Evolutionary conservation across 1,140 invertebrate species (phyloP).

Genomic region (Sycophaga agraensis): DNA sequence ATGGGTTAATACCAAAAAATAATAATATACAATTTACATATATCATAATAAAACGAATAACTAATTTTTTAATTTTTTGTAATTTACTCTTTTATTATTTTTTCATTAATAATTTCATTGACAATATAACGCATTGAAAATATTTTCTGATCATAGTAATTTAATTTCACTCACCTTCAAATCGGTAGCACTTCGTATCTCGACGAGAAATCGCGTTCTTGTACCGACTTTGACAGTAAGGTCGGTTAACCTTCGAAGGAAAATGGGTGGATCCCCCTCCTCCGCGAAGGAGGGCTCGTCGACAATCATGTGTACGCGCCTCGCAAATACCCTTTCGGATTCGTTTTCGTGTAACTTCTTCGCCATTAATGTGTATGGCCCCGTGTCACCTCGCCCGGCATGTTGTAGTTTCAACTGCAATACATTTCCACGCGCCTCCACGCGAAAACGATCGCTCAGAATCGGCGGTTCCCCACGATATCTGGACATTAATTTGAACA

Average conservation of each 20-base stretch:
- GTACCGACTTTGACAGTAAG: slow-evolving; percentile 84
- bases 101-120: no score
- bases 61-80: background rate
- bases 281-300: slow-evolving; percentile 42
- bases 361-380: slow-evolving; percentile 62
- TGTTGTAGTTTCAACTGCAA: slow-evolving; percentile 60
- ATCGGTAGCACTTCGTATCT: slow-evolving; percentile 76
- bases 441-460: slow-evolving; percentile 48
- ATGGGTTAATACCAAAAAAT: no score
- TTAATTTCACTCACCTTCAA: slow-evolving; percentile 65
- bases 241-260: slow-evolving; percentile 75
- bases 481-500: no score
- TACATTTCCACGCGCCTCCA: slow-evolving; percentile 53
- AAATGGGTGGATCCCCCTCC: slow-evolving; percentile 70
- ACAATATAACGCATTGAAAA: no score
- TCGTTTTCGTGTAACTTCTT: slow-evolving; percentile 55
- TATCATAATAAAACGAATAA: no score
- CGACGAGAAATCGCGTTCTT: slow-evolving; percentile 77
- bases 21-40: no score
- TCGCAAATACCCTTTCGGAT: slow-evolving; percentile 40
- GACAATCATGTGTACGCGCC: slow-evolving; percentile 46
- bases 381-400: slow-evolving; percentile 58
- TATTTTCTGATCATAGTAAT: no score
- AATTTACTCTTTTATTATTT: background rate
- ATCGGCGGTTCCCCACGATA: slow-evolving; percentile 49